phyloP scores from a whole-genome alignment of 2,888 invertebrate genomes.

The Agelastica alni region DNA sequence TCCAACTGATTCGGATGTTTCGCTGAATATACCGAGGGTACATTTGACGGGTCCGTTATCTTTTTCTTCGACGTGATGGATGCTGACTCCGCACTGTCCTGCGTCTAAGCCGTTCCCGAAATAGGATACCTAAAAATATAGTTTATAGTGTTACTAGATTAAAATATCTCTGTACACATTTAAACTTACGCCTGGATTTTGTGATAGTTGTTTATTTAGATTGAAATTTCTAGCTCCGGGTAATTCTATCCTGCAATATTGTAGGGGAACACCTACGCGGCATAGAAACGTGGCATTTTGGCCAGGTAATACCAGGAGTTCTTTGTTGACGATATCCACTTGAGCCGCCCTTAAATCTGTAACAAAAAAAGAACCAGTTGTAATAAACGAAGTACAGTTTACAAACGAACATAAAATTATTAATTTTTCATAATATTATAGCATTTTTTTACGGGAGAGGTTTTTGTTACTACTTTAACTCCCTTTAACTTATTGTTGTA shows the following conservation, averaged over 20 bases:
- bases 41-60: conserved; percentile 76
- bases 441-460: no score
- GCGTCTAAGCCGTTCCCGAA: conserved; percentile 59
- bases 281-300: conserved; percentile 64
- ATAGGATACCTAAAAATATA: conserved; percentile 48
- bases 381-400: no score
- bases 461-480: no score
- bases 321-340: conserved; percentile 58
- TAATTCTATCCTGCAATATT: conserved; percentile 64
- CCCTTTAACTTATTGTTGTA: no score
- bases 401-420: no score
- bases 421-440: no score
- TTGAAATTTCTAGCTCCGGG: conserved; percentile 57
- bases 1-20: conserved; percentile 63
- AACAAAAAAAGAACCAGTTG: conserved; percentile 31
- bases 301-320: conserved; percentile 62
- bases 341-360: conserved; percentile 45
- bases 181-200: conserved; percentile 53
- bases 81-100: conserved; percentile 75
- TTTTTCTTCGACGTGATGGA: conserved; percentile 65
- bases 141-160: neutral
- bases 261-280: conserved; percentile 62
- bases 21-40: conserved; percentile 63
- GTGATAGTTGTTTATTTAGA: conserved; percentile 55
- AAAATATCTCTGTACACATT: neutral